phyloP scores from a whole-genome alignment of 2,113 vertebrate species.

The Sula dactylatra region DNA sequence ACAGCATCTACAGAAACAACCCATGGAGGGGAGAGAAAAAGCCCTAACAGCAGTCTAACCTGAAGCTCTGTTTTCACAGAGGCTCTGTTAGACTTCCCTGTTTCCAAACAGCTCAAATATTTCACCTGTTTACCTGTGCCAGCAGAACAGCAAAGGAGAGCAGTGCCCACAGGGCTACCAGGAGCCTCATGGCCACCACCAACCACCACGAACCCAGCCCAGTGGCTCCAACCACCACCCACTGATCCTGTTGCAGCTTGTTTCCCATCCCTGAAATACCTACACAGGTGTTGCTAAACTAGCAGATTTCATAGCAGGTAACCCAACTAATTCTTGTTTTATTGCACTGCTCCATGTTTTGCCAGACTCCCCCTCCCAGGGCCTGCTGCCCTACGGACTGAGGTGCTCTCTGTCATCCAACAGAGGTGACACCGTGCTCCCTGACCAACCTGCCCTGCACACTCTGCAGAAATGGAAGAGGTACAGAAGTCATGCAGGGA shows the following conservation, averaged over 20 bases:
- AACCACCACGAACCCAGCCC: background rate
- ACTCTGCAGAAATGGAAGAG: accelerated
- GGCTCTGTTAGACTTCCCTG: background rate
- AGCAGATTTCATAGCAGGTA: background rate
- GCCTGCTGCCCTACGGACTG: accelerated
- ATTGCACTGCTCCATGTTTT: accelerated
- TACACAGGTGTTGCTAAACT: background rate
- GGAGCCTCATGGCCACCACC: background rate
- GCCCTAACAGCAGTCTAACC: background rate
- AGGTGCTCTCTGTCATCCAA: no score
- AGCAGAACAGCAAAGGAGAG: background rate
- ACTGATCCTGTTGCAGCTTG: accelerated
- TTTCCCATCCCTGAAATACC: background rate
- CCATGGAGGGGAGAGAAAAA: background rate
- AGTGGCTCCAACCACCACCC: background rate
- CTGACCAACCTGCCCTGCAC: no score
- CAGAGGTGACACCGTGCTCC: accelerated
- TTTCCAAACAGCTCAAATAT: background rate
- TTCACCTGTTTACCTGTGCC: background rate
- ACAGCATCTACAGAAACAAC: background rate
- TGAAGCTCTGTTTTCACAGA: background rate
- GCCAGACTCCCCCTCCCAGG: background rate
- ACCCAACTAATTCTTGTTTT: background rate
- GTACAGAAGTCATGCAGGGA: accelerated
- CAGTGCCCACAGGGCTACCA: no score